These are phyloP conservation scores for Vanessa tameamea DNA, from an alignment of 1,140 invertebrate species.

Conservation along the genomic window DNA sequence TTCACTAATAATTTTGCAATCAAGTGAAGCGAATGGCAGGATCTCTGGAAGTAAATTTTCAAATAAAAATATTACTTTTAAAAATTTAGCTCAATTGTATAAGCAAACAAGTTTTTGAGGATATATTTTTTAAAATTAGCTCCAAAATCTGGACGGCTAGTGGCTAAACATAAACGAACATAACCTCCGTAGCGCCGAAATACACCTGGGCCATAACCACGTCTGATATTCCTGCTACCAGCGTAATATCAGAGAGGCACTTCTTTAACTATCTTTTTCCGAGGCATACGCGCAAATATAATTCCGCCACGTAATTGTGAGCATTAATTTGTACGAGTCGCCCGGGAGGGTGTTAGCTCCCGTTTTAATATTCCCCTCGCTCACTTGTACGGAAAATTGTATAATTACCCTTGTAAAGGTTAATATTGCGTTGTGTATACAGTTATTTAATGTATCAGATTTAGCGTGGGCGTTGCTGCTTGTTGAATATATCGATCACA, in stretches of 20 bases:
- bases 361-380: constrained; percentile 5
- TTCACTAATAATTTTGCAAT: no score
- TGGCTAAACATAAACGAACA: no score
- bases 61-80: no score
- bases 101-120: no score
- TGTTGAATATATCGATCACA: not conserved
- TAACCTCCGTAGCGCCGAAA: no score
- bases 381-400: not conserved
- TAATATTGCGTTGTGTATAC: constrained; percentile 1
- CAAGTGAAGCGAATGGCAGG: no score
- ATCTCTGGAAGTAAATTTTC: no score
- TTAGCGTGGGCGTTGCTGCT: not conserved
- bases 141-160: no score
- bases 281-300: constrained; percentile 3
- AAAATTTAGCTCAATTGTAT: no score
- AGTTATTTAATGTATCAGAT: not conserved
- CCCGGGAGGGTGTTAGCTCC: not conserved
- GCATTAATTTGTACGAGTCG: constrained; percentile 10
- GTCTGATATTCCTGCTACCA: not conserved
- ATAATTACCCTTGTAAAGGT: not conserved
- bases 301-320: constrained; percentile 1
- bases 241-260: not conserved
- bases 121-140: no score
- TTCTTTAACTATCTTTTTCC: constrained; percentile 1
- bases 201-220: not conserved